Evolutionary conservation across 2,888 invertebrate genomes (phyloP).

Genomic region (Campoletis raptor): DNA sequence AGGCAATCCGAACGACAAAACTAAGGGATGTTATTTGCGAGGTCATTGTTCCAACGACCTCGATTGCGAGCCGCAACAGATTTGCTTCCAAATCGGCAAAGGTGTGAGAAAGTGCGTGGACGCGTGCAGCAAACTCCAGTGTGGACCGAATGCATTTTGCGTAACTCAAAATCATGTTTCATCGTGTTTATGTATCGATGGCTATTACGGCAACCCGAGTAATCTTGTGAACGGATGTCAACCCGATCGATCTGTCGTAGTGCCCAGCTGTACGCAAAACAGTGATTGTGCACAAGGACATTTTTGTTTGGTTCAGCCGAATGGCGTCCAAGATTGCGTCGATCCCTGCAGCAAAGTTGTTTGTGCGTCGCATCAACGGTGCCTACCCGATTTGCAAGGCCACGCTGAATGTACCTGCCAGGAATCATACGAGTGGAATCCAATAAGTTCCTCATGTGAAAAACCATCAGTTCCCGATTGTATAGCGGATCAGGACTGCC

Average conservation of each 20-base stretch:
- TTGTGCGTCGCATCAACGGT: constrained; percentile 93
- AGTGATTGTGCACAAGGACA: constrained; percentile 90
- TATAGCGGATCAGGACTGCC: constrained; percentile 89
- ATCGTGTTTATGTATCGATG: constrained; percentile 94
- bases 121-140: constrained; percentile 94
- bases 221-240: constrained; percentile 93
- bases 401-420: constrained; percentile 93
- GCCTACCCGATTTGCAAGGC: constrained; percentile 88
- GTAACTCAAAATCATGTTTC: constrained; percentile 94
- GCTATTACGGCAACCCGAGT: constrained; percentile 93
- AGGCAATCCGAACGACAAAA: constrained; percentile 91
- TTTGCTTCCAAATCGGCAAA: constrained; percentile 94
- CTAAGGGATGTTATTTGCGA: constrained; percentile 90
- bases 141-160: constrained; percentile 96
- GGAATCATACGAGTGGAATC: constrained; percentile 93
- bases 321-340: constrained; percentile 89
- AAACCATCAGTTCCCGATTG: constrained; percentile 95
- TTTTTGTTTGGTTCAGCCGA: constrained; percentile 89
- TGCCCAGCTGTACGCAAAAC: constrained; percentile 87
- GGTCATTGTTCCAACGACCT: constrained; percentile 93
- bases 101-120: constrained; percentile 93
- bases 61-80: constrained; percentile 93
- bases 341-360: constrained; percentile 93
- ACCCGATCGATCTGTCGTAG: constrained; percentile 87
- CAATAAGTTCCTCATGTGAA: constrained; percentile 92